These are phyloP conservation scores for pig (Sus scrofa) DNA, from an alignment of 2,113 vertebrate species.

Conservation along the genomic window T2T-Sscrofa CM000820.6:53553501-53554000, in stretches of 20 bases:
- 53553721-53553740: slow-evolving; percentile 47
- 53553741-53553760: slow-evolving; percentile 39
- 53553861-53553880: no score
- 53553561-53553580: background rate
- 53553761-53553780: no score
- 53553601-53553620: background rate
- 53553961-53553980: no score
- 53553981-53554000: no score
- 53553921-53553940: no score
- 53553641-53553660: background rate
- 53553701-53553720: slow-evolving; percentile 33
- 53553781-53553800: no score
- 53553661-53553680: slow-evolving; percentile 52
- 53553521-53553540: slow-evolving; percentile 42
- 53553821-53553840: no score
- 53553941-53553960: no score
- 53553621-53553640: slow-evolving; percentile 53
- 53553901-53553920: no score
- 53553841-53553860: no score
- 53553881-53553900: no score
- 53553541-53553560: slow-evolving; percentile 22
- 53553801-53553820: no score
- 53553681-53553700: slow-evolving; percentile 18
- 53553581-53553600: slow-evolving; percentile 15
- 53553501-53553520: slow-evolving; percentile 9